These are phyloP conservation scores for Papio anubis DNA, from an alignment of 2,113 vertebrate genomes.

Conservation along the genomic window DNA sequence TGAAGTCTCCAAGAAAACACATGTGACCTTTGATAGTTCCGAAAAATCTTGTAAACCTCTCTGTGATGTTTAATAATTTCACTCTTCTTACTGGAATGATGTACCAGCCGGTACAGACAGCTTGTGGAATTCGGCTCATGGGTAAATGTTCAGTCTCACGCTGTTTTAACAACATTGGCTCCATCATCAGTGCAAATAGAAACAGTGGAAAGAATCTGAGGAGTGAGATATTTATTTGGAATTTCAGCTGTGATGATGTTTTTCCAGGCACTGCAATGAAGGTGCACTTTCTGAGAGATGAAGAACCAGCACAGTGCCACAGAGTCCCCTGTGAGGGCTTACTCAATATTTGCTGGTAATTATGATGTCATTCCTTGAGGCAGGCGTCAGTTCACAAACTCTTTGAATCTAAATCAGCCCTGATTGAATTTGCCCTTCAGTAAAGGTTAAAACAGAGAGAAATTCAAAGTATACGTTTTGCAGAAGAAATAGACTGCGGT, in stretches of 20 bases:
- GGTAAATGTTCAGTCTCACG: constrained; percentile 64
- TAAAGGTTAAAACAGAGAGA: constrained; percentile 66
- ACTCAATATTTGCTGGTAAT: constrained; percentile 59
- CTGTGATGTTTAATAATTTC: constrained; percentile 74
- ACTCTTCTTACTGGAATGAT: constrained; percentile 71
- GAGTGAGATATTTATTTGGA: constrained; percentile 67
- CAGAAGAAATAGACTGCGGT: constrained; percentile 21
- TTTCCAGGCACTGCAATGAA: background rate
- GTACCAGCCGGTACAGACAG: constrained; percentile 70
- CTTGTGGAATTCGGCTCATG: constrained; percentile 65
- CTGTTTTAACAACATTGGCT: constrained; percentile 77
- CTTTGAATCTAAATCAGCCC: constrained; percentile 51
- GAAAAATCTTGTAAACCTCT: constrained; percentile 65
- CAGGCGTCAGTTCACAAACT: constrained; percentile 31
- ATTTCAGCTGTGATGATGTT: constrained; percentile 60
- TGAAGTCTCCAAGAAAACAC: constrained; percentile 54
- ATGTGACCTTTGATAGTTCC: constrained; percentile 63
- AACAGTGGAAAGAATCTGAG: constrained; percentile 67
- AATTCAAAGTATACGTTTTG: constrained; percentile 49
- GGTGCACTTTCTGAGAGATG: constrained; percentile 47
- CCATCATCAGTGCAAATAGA: constrained; percentile 70
- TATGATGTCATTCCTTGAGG: constrained; percentile 60
- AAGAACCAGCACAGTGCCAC: background rate
- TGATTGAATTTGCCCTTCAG: constrained; percentile 66
- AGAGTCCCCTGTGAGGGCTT: constrained; percentile 6